Evolutionary conservation across 2,113 vertebrate species (phyloP), one percentile per base, ranked within the genome.

Genomic region (Sturnira hondurensis): DNA sequence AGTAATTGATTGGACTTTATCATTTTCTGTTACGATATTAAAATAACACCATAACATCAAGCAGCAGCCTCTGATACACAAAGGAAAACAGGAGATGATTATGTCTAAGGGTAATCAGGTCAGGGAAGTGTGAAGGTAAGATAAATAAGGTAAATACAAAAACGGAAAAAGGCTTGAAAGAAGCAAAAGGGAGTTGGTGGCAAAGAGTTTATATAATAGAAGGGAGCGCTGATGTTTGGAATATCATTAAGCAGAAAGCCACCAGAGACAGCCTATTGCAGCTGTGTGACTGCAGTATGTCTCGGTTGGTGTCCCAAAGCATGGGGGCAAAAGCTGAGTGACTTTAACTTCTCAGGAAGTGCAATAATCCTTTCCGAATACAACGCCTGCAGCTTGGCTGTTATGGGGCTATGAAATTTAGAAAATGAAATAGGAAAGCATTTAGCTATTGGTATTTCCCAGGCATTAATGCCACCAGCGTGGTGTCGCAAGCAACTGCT

Each of bases 1-100:
- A 94, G 67, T 97, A 98, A 98, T 97, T 98, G 98, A 98, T 98
- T 98, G 97, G 96, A 41, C 81, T 97, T 91, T 71, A 94, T 45
- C 82, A 89, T 94, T 97, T 98, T 92, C 83, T 17, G 19, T 98
- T 97, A 97, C 2, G 86, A 92, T 96, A 97, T 94, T 96, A 97
- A 95, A 94, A 96, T 80, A 97, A 94, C 85, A 47, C 56, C 97
- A 52, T 97, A 97, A 96, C 93, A 96, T 97, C 97, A 97, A 98
- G 87, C 38, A 7, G 90, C 96, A 98, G 91, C 38, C 95, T 96
- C 93, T 97, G 97, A 96, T 97, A 97, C 96, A 95, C 91, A 97
- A 97, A 96, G 68, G 90, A 96, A 50, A 97, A 95, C 91, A 86
- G 92, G 93, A 95, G 95, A 67, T 97, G 96, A 97, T 98, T 98